These are phyloP conservation scores for Lomographa bimaculata DNA, from an alignment of 2,888 invertebrate genomes.

Conservation along the genomic window DNA sequence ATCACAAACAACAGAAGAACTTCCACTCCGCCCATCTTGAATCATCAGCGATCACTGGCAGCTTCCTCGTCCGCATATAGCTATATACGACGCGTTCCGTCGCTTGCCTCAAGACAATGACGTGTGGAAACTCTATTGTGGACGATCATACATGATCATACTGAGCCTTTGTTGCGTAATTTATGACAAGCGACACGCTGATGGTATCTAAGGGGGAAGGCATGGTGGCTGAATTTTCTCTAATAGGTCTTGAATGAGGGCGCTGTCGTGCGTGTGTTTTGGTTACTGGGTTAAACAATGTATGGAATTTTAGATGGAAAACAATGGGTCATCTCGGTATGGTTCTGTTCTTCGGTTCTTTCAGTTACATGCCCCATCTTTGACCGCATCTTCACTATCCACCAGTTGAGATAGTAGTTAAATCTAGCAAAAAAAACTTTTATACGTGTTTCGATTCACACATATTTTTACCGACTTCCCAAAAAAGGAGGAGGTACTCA, in stretches of 20 bases:
- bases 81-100: constrained; percentile 76
- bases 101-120: constrained; percentile 67
- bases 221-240: constrained; percentile 26
- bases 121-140: constrained; percentile 62
- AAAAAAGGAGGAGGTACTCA: no score
- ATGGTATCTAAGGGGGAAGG: constrained; percentile 60
- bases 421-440: no score
- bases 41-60: constrained; percentile 52
- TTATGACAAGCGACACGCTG: constrained; percentile 49
- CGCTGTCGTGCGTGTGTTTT: no score
- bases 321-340: neutral
- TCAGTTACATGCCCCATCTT: no score
- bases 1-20: constrained; percentile 38
- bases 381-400: no score
- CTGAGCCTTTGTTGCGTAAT: constrained; percentile 64
- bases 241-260: constrained; percentile 5
- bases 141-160: constrained; percentile 18
- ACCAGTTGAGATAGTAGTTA: no score
- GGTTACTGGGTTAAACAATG: no score
- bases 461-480: no score
- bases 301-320: no score
- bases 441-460: no score
- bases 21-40: constrained; percentile 54
- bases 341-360: no score
- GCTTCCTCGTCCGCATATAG: constrained; percentile 54